Evolutionary conservation across 2,888 invertebrate genomes (phyloP).

Genomic region (Monochamus alternatus): DNA sequence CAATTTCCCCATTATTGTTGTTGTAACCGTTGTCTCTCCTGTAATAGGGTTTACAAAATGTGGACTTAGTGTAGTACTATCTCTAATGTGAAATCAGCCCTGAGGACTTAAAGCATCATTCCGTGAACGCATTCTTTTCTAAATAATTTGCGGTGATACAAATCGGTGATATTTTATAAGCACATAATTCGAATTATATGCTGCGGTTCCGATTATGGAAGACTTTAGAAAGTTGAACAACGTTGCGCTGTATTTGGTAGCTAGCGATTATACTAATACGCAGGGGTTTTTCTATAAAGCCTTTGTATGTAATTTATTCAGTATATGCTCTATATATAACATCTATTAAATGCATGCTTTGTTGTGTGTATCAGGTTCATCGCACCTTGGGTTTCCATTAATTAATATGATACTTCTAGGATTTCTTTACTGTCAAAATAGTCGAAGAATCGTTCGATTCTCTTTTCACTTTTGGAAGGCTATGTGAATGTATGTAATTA

Average conservation of each 20-base stretch:
- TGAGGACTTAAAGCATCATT: background rate
- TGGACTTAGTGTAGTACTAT: too few species aligned
- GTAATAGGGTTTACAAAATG: too few species aligned
- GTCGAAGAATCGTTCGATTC: too few species aligned
- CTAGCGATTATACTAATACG: constrained; percentile 10
- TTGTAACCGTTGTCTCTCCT: too few species aligned
- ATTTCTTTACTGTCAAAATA: too few species aligned
- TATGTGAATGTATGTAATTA: too few species aligned
- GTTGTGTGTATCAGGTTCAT: background rate
- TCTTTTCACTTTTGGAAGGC: too few species aligned
- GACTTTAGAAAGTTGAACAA: constrained; percentile 18
- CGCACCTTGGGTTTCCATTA: too few species aligned
- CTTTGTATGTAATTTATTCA: constrained; percentile 16
- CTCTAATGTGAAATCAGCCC: too few species aligned
- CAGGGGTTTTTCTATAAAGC: constrained; percentile 3
- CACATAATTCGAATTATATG: constrained; percentile 19
- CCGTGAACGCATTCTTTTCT: background rate
- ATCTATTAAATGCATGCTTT: constrained; percentile 1
- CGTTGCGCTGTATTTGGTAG: background rate
- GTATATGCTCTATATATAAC: background rate
- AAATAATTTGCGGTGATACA: constrained; percentile 5
- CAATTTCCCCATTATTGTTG: too few species aligned
- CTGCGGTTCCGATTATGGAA: constrained; percentile 15
- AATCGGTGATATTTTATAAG: constrained; percentile 10
- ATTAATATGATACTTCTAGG: too few species aligned